Base-by-base conservation (phyloP, 2,797 vertebrate species). In the Amblyraja radiata region DNA sequence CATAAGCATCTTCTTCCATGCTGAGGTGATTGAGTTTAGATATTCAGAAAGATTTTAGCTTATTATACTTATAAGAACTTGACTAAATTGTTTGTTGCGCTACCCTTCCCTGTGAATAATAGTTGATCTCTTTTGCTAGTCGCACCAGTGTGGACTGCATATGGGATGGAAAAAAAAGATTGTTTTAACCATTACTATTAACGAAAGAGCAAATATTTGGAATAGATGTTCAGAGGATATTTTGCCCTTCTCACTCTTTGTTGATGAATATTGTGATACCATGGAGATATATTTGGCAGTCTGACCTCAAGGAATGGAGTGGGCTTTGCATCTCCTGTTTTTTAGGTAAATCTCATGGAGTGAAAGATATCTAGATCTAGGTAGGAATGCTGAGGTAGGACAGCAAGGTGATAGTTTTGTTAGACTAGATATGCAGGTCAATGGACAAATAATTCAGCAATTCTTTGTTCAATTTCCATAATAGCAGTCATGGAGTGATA, bases 1-100 rank as follows among this genome's bases (percentile, higher is more conserved):
- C 84, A 88, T n/a, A 2, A 65, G n/a, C 84, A 32, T 88, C 84
- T 65, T 16, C 84, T 88, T 88, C 61, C 28, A 88, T 32, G 63
- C 63, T 65, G 61, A 65, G 84, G 65, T 68, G 65, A 88, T 88
- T 88, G 28, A 65, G 28, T 88, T 88, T 65, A 68, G 83, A 32
- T 86, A 86, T 63, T 63, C 58, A 63, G 58, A 65, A 65, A 63
- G 65, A 28, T 32, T 32, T 88, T 63, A 88, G n/a, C 84, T 65
- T 21, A 88, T 88, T 63, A 36, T 16, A 88, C 61, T 16, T 86
- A 16, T 32, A 63, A 13, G 54, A 65, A 14, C 32, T 86, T n/a
- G 61, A 54, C 46, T n/a, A 32, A 88, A 13, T 88, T 32, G n/a
- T 54, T 58, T 86, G 83, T 61, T 61, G 25, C 1, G 25, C 1